phyloP scores from a whole-genome alignment of 2,888 invertebrate genomes.

The Thera britannica region DNA sequence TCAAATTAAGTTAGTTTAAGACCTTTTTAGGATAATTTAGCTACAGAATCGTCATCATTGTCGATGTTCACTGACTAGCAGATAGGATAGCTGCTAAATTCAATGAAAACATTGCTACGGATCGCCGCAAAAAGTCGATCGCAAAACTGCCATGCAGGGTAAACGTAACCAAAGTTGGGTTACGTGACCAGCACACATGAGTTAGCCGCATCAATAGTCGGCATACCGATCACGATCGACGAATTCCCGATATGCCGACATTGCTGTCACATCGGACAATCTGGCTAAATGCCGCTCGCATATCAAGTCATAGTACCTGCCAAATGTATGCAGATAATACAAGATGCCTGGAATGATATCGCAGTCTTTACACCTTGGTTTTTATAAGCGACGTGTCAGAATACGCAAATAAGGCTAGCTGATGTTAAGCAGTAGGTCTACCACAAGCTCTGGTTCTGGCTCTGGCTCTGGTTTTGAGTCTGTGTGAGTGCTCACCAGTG shows the following conservation, averaged over 20 bases:
- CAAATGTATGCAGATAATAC: conserved; percentile 25
- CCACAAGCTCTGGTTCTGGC: too few relatives aligned
- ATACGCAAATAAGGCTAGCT: too few relatives aligned
- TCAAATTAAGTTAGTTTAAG: too few relatives aligned
- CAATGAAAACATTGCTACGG: not conserved
- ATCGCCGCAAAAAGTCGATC: conserved; percentile 13
- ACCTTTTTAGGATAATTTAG: too few relatives aligned
- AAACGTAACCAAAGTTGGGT: conserved; percentile 55
- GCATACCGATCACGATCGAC: conserved; percentile 63
- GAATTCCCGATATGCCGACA: conserved; percentile 60
- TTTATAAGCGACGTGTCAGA: too few relatives aligned
- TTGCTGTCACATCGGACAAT: conserved; percentile 53
- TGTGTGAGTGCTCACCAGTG: too few relatives aligned
- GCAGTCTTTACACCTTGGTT: conserved; percentile 12
- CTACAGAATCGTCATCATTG: too few relatives aligned
- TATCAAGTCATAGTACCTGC: conserved; percentile 15
- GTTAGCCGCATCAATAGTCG: conserved; percentile 22
- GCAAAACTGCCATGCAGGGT: conserved; percentile 38
- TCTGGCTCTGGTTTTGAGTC: too few relatives aligned
- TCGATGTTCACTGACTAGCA: too few relatives aligned
- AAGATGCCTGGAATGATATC: conserved; percentile 19
- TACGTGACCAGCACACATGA: conserved; percentile 54
- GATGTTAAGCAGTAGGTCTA: too few relatives aligned
- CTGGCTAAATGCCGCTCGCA: conserved; percentile 43
- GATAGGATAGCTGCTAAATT: not conserved